A percentile compares a stretch with the other conserved stretches of the same genome.
Evolutionary conservation across 2,888 invertebrate species (phyloP).

Genomic region (Sisyra terminalis): DNA sequence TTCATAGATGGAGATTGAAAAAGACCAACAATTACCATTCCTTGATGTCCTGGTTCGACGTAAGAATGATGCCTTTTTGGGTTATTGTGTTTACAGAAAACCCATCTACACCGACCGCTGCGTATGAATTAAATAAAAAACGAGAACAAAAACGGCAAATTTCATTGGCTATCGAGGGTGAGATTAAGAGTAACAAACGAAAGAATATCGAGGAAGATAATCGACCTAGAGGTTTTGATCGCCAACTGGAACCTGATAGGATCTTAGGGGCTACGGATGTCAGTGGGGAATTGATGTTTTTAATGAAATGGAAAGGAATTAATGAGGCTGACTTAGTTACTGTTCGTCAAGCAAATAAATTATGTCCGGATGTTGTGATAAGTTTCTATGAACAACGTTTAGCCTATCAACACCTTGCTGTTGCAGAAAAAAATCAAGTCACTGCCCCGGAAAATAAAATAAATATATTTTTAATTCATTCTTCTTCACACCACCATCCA

Average conservation of each 20-base stretch:
- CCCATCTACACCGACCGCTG: no score
- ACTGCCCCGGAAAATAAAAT: no score
- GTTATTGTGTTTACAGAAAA: no score
- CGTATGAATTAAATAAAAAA: constrained; percentile 6
- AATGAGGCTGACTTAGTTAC: constrained; percentile 47
- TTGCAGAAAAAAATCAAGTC: not conserved
- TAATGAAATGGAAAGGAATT: constrained; percentile 67
- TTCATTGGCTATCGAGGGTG: constrained; percentile 8
- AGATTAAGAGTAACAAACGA: constrained; percentile 19
- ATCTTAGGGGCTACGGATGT: constrained; percentile 83
- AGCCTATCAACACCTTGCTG: not conserved
- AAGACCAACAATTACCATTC: no score
- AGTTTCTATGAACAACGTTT: constrained; percentile 40
- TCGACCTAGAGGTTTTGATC: constrained; percentile 53
- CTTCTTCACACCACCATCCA: no score
- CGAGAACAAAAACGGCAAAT: not conserved
- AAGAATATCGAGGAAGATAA: constrained; percentile 26
- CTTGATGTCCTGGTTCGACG: no score
- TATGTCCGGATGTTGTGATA: constrained; percentile 44
- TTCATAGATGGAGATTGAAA: no score
- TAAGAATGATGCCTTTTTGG: no score
- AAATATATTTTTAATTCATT: no score
- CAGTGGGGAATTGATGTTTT: constrained; percentile 74
- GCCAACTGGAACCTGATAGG: constrained; percentile 65
- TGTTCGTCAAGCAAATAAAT: constrained; percentile 39